Evolutionary conservation across 2,797 vertebrate species (phyloP).

Genomic region (Phylloscopus collybita): DNA sequence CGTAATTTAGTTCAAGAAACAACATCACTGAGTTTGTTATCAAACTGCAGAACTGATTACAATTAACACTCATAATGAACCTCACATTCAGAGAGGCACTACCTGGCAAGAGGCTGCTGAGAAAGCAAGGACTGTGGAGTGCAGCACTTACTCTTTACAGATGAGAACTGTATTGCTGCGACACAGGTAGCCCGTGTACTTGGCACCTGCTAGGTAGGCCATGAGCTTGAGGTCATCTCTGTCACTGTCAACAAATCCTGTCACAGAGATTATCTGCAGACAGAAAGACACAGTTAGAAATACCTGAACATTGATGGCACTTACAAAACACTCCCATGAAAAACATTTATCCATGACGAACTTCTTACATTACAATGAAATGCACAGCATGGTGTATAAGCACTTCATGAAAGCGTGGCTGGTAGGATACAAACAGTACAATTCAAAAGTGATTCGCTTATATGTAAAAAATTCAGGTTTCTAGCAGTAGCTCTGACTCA

Average conservation of each 20-base stretch:
- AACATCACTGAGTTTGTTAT: neutral
- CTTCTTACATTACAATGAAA: neutral
- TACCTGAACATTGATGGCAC: neutral
- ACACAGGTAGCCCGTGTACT: slow-evolving; percentile 95
- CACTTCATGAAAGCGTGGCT: neutral
- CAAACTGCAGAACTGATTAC: neutral
- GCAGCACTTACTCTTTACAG: slow-evolving; percentile 92
- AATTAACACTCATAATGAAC: neutral
- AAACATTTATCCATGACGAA: neutral
- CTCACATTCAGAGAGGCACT: neutral
- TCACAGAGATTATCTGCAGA: slow-evolving; percentile 92
- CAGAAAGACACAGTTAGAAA: neutral
- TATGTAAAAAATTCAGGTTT: neutral
- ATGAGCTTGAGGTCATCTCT: slow-evolving; percentile 96
- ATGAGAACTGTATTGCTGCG: slow-evolving; percentile 96
- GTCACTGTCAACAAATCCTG: slow-evolving; percentile 94
- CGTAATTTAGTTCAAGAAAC: neutral
- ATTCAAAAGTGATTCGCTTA: neutral
- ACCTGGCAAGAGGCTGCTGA: neutral
- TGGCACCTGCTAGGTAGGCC: slow-evolving; percentile 92
- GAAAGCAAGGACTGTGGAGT: neutral
- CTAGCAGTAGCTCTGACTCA: neutral
- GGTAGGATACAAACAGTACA: neutral
- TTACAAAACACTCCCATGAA: neutral
- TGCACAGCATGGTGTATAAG: neutral